These are phyloP conservation scores for Motacilla alba DNA, from an alignment of 2,113 vertebrate species.

Conservation along the genomic window DNA sequence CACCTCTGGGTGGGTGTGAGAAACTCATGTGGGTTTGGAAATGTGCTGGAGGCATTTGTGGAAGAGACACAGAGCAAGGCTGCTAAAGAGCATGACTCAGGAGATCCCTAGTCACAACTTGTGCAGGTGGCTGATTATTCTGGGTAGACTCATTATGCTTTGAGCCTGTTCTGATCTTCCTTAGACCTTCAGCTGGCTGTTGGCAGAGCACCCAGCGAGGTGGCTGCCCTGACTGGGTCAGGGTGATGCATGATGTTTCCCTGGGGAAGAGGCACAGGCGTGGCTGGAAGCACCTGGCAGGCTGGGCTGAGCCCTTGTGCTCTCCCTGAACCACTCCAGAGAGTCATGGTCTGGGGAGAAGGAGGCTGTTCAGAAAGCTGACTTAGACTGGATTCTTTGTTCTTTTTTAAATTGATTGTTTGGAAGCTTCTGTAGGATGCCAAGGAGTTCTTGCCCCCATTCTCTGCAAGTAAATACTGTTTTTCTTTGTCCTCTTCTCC, in stretches of 20 bases:
- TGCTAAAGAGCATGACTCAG: not conserved
- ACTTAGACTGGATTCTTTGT: not conserved
- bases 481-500: not conserved
- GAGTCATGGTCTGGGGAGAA: fast-evolving
- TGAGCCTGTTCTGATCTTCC: not conserved
- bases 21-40: constrained; percentile 1
- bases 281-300: not conserved
- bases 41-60: constrained; percentile 16
- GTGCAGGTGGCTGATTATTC: not conserved
- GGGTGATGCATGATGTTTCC: not conserved
- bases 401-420: not conserved
- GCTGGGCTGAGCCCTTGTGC: not conserved
- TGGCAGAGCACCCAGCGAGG: not conserved
- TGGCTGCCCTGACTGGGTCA: not conserved
- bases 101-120: not conserved
- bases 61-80: not conserved
- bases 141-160: not conserved
- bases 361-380: not conserved
- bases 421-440: not conserved
- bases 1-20: constrained; percentile 23
- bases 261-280: not conserved
- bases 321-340: not conserved
- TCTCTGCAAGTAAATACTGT: not conserved
- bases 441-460: not conserved
- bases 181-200: not conserved